Percentiles rank a stretch among this genome's conserved stretches.
phyloP scores from a whole-genome alignment of 1,140 invertebrate species.

The Paraescarpia echinospica region DNA sequence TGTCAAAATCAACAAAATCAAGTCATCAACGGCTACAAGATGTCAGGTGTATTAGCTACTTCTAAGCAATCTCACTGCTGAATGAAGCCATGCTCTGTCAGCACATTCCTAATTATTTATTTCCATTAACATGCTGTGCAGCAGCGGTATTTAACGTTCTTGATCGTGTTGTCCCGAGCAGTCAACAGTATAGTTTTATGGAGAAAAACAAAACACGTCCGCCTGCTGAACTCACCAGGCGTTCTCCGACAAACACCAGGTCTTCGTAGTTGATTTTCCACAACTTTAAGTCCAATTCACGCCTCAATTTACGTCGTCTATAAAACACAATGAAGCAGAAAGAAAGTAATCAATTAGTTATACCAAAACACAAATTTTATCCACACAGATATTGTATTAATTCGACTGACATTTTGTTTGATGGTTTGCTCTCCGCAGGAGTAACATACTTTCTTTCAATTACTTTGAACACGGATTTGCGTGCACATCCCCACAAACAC shows the following conservation, averaged over 20 bases:
- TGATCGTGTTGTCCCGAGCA: no score
- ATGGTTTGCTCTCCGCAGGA: background rate
- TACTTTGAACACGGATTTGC: background rate
- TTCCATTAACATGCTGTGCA: background rate
- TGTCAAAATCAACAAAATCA: no score
- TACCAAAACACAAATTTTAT: background rate
- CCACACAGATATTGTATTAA: background rate
- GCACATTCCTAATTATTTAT: background rate
- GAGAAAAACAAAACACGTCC: no score
- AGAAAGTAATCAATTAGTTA: background rate
- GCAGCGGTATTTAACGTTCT: no score
- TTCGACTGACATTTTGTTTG: background rate
- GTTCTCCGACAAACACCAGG: background rate
- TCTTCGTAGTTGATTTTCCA: background rate
- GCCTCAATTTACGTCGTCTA: background rate
- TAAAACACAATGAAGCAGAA: background rate
- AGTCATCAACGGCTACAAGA: no score
- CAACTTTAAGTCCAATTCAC: background rate
- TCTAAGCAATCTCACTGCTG: background rate
- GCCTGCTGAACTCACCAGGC: background rate
- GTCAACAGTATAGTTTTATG: no score
- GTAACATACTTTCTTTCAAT: background rate
- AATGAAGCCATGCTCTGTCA: background rate
- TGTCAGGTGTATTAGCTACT: no score
- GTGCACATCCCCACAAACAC: background rate